phyloP scores from a whole-genome alignment of 2,797 vertebrate genomes.

The Buphagus erythrorhynchus region DNA sequence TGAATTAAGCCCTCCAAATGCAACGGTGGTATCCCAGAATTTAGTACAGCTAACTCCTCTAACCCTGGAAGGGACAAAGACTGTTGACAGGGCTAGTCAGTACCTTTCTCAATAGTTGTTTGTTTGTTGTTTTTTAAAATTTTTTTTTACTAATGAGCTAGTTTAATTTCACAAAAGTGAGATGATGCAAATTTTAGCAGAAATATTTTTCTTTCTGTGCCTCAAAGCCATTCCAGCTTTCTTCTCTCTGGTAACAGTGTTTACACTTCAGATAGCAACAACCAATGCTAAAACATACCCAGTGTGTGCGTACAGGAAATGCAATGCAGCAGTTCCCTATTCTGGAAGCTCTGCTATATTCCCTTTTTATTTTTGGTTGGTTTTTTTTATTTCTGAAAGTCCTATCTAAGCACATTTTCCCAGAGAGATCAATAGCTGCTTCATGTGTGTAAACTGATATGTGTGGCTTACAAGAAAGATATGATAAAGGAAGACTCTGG shows the following conservation, averaged over 20 bases:
- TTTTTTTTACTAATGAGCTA: background rate
- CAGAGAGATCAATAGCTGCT: slow-evolving; percentile 24
- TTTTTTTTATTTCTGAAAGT: background rate
- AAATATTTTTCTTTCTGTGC: background rate
- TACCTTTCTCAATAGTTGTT: background rate
- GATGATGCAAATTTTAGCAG: background rate
- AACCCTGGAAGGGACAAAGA: background rate
- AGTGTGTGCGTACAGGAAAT: background rate
- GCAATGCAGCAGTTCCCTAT: background rate
- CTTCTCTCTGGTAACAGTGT: background rate
- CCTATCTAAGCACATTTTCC: background rate
- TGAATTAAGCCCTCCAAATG: background rate
- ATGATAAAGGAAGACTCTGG: background rate
- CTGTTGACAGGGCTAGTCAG: background rate
- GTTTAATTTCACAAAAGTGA: background rate
- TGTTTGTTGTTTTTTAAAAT: background rate
- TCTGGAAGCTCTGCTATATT: background rate
- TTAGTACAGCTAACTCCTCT: background rate
- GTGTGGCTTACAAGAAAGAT: background rate
- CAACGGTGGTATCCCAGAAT: background rate
- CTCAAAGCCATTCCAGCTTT: background rate
- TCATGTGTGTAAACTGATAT: slow-evolving; percentile 17
- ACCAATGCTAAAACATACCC: background rate
- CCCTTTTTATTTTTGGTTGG: too few species aligned
- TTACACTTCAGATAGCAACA: background rate